Conservation (phyloP, 2,113 vertebrate species). For the Hylia prasina region DNA sequence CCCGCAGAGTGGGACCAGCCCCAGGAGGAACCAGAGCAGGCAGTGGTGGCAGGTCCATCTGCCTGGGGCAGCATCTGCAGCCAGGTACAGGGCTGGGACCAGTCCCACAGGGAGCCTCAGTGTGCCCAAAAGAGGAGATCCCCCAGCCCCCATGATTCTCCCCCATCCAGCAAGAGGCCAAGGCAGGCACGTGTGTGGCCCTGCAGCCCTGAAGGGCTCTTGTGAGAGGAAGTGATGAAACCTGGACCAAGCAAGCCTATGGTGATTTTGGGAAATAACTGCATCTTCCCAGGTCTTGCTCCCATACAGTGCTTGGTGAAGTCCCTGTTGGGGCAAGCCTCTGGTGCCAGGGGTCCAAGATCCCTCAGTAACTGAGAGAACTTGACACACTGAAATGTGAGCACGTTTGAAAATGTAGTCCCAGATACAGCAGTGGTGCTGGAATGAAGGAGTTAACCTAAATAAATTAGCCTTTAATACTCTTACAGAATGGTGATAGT, state of each 20-base stretch:
- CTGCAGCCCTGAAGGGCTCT: not conserved
- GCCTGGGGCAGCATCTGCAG: not conserved
- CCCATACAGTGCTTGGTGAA: not conserved
- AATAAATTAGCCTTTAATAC: not conserved
- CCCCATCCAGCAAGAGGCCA: not conserved
- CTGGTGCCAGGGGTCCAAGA: rapidly evolving
- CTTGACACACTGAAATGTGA: not conserved
- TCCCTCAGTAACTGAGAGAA: not conserved
- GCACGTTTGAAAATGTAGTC: not conserved
- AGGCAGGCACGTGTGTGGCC: not conserved
- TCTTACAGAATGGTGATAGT: not conserved
- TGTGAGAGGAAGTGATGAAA: not conserved
- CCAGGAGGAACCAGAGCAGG: not conserved
- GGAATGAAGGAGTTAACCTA: not conserved
- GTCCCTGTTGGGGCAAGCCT: too few species aligned
- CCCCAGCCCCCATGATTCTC: not conserved
- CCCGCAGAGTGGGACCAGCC: not conserved
- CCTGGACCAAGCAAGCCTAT: not conserved
- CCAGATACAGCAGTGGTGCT: not conserved
- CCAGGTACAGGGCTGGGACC: not conserved
- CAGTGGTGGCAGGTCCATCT: not conserved
- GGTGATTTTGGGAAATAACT: not conserved
- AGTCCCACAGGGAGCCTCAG: not conserved
- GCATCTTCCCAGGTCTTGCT: not conserved
- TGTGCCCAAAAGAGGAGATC: not conserved